Conservation (phyloP, 2,888 invertebrate species). For the Pollenia angustigena region DNA sequence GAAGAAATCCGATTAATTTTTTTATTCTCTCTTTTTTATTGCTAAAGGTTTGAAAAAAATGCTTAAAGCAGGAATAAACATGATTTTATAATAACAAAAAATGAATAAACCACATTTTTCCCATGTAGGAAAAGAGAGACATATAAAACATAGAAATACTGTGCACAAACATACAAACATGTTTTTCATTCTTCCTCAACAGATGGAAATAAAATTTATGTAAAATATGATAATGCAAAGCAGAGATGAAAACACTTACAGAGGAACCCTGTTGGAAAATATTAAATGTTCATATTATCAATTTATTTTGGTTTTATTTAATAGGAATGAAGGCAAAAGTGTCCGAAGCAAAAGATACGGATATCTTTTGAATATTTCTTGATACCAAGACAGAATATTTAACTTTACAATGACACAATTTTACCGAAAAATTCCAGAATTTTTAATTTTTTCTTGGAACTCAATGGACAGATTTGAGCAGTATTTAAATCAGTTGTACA, state of each 20-base stretch:
- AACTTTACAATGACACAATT: too few species aligned
- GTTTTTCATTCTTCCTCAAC: constrained; percentile 31
- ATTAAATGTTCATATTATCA: too few species aligned
- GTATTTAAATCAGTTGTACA: too few species aligned
- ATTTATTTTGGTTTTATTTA: too few species aligned
- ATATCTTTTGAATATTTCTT: too few species aligned
- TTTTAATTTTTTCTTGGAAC: too few species aligned
- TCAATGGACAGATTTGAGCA: too few species aligned
- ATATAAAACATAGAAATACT: constrained; percentile 2
- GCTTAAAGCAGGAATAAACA: constrained; percentile 33
- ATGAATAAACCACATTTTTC: constrained; percentile 55
- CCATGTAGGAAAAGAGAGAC: not conserved
- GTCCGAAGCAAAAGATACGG: too few species aligned
- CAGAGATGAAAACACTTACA: too few species aligned
- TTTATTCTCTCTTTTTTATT: constrained; percentile 2
- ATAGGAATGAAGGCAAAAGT: too few species aligned
- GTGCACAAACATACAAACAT: constrained; percentile 1
- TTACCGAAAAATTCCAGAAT: too few species aligned
- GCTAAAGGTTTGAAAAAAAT: constrained; percentile 34
- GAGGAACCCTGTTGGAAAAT: not conserved
- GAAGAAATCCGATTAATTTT: constrained; percentile 52
- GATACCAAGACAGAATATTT: too few species aligned
- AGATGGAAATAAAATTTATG: constrained; percentile 20
- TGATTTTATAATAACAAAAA: constrained; percentile 3
- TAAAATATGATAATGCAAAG: not conserved